Percentiles rank a stretch among this genome's conserved stretches.
Conservation (phyloP, 2,888 invertebrate genomes). For the Parnassius orleans region DNA sequence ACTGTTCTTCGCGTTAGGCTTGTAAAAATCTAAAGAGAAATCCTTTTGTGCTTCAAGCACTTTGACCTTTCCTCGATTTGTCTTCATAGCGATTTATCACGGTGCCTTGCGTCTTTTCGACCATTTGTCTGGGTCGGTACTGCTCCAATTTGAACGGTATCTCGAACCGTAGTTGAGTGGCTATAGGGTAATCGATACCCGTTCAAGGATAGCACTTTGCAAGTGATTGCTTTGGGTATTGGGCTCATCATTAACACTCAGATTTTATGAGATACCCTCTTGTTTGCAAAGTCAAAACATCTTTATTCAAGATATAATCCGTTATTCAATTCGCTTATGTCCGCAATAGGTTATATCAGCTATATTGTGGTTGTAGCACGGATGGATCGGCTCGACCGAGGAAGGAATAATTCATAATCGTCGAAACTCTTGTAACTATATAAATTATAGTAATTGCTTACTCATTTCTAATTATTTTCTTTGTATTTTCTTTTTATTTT, state of each 20-base stretch:
- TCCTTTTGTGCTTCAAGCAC: not conserved
- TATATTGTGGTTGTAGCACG: no score
- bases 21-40: not conserved
- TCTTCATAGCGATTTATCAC: slow-evolving; percentile 8
- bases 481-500: no score
- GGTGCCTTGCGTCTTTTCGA: slow-evolving; percentile 3
- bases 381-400: no score
- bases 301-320: no score
- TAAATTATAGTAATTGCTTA: no score
- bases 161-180: slow-evolving; percentile 2
- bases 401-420: no score
- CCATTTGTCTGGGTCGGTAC: slow-evolving; percentile 2
- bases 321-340: no score
- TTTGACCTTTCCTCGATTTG: slow-evolving; percentile 1
- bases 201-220: not conserved
- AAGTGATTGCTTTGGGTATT: no score
- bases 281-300: not conserved
- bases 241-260: no score
- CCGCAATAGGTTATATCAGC: no score
- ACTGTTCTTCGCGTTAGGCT: not conserved
- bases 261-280: not conserved
- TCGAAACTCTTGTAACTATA: no score
- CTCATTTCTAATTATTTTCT: no score
- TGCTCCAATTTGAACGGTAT: slow-evolving; percentile 2
- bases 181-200: not conserved